Evolutionary conservation across 2,113 vertebrate genomes (phyloP), one percentile per base, ranked within the genome.

Genomic region (Nycticorax nycticorax): DNA sequence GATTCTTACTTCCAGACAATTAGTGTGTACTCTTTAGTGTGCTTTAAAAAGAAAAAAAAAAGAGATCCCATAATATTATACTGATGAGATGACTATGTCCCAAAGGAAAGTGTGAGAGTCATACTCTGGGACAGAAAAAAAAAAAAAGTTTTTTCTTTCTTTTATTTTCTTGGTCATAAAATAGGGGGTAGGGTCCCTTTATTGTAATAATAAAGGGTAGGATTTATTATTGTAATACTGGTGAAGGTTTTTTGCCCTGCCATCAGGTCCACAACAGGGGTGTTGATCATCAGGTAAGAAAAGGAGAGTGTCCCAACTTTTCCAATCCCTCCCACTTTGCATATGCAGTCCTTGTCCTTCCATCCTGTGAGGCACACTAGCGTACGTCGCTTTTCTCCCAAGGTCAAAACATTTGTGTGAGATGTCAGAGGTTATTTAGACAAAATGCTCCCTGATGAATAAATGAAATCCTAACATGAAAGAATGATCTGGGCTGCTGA

Each of bases 11-110:
- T 18, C 39, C 30, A 56, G 39, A 1, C 6, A 41, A 2, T 6
- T 39, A 3, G 3, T 10, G 0, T 9, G 15, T 10, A 18, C 15
- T 37, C 27, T 12, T 41, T 1, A 6, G 41, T 12, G 27, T 21
- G 33, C 39, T 56, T 59, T 12, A 3, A 22, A 47, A 64, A 32
- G 12, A 3, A 12, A 30, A 28, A 32, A 28, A n/a, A 1, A 9
- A 4, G 30, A 35, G 24, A 3, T 35, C 4, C 41, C 3, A 3
- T 19, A 30, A 2, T 32, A 6, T 0, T 3, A 0, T 9, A 17
- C 32, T 41, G 43, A 41, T 41, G 37, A 35, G 52, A 8, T 79
- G n/a, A 8, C 39, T 18, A 0, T 62, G 53, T 55, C 55, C 77
- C 32, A 2, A 2, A 21, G 37, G 64, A 17, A 9, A 7, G 2